phyloP scores from a whole-genome alignment of 2,113 vertebrate species.

The Felis chaus region DNA sequence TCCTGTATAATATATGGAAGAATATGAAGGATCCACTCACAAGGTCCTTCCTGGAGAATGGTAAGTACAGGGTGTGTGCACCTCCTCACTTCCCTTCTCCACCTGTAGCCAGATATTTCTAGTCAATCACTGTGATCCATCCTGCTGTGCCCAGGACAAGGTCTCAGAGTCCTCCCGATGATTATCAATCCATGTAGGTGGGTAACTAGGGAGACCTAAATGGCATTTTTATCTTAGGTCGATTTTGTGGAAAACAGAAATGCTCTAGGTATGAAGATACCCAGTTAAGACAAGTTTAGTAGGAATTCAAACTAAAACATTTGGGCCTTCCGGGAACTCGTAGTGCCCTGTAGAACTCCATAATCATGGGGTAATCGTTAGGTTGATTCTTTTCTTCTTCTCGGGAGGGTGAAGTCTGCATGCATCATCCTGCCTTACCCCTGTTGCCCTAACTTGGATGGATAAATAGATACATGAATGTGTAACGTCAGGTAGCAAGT shows the following conservation, averaged over 20 bases:
- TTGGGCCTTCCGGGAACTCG: neutral
- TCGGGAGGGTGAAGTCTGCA: too few relatives aligned
- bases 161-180: neutral
- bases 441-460: too few relatives aligned
- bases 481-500: neutral
- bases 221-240: neutral
- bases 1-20: neutral
- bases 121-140: fast-evolving
- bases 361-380: neutral
- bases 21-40: neutral
- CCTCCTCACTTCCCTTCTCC: neutral
- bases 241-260: neutral
- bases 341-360: neutral
- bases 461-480: too few relatives aligned
- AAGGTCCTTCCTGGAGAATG: neutral
- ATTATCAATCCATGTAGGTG: neutral
- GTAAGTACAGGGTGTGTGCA: neutral
- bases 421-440: fast-evolving
- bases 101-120: neutral
- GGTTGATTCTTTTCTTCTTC: neutral
- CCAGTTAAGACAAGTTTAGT: neutral
- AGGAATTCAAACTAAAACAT: neutral
- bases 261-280: neutral
- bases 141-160: neutral
- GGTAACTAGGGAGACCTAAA: neutral